These are phyloP conservation scores for Eriocheir sinensis DNA, from an alignment of 1,140 invertebrate genomes.

Conservation along the genomic window DNA sequence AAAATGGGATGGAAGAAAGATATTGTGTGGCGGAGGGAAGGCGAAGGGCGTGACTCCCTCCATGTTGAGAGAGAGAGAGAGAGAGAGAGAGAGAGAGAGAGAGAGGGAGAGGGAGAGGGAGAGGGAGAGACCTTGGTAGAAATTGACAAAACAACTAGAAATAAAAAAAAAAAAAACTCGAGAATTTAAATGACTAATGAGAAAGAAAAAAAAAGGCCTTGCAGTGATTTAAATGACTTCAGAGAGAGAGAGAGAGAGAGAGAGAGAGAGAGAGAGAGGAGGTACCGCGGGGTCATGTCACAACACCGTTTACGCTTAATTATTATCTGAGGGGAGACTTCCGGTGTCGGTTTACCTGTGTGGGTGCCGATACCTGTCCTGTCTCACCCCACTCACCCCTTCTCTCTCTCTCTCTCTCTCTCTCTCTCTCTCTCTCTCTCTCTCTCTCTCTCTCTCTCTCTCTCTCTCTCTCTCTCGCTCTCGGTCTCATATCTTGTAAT, in stretches of 20 bases:
- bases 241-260: conserved; percentile 34
- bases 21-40: neutral
- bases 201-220: no score
- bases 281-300: neutral
- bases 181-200: no score
- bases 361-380: conserved; percentile 33
- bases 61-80: conserved; percentile 41
- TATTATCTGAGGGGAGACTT: conserved; percentile 59
- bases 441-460: neutral
- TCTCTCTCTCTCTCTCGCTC: neutral
- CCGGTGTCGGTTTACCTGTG: conserved; percentile 53
- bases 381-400: neutral
- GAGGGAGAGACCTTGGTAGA: neutral
- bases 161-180: neutral
- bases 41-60: neutral
- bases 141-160: neutral
- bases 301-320: conserved; percentile 56
- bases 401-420: conserved; percentile 29
- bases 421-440: conserved; percentile 56
- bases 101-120: conserved; percentile 13
- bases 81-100: conserved; percentile 53
- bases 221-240: neutral
- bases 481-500: no score
- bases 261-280: neutral
- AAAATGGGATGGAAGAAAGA: conserved; percentile 9